phyloP scores from a whole-genome alignment of 1,140 invertebrate genomes.

The Drosophila guanche region DNA sequence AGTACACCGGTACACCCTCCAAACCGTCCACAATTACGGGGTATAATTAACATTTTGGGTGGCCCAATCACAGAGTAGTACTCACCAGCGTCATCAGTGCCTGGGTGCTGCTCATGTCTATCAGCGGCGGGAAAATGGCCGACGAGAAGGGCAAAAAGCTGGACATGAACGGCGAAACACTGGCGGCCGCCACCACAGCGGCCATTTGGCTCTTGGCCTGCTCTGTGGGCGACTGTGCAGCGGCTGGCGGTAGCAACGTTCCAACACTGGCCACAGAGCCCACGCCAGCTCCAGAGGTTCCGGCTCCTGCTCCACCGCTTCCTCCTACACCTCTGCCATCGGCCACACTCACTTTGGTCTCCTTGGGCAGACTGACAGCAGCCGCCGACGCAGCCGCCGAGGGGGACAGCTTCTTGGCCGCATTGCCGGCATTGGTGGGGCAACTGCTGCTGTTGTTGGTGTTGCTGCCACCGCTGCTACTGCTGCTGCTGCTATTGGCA shows the following conservation, averaged over 20 bases:
- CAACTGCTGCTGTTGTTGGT: slow-evolving; percentile 21
- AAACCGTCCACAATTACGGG: background rate
- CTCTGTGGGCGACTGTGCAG: slow-evolving; percentile 70
- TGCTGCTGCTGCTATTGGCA: slow-evolving; percentile 10
- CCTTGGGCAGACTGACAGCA: slow-evolving; percentile 53
- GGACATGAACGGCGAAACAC: slow-evolving; percentile 77
- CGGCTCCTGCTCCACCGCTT: slow-evolving; percentile 24
- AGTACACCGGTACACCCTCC: too few species aligned
- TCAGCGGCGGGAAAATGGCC: slow-evolving; percentile 75
- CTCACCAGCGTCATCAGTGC: slow-evolving; percentile 81
- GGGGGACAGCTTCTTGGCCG: slow-evolving; percentile 48
- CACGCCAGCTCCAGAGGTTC: slow-evolving; percentile 15
- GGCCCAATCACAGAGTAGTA: slow-evolving; percentile 16
- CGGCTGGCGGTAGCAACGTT: slow-evolving; percentile 47
- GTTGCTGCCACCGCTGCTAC: slow-evolving; percentile 32
- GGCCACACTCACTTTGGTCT: slow-evolving; percentile 36
- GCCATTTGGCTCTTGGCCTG: slow-evolving; percentile 79
- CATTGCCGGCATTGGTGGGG: slow-evolving; percentile 4
- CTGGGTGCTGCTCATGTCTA: slow-evolving; percentile 83
- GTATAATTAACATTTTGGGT: slow-evolving; percentile 18
- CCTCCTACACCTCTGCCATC: slow-evolving; percentile 8
- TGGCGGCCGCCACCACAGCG: slow-evolving; percentile 69
- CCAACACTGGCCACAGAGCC: slow-evolving; percentile 17
- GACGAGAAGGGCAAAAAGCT: slow-evolving; percentile 80
- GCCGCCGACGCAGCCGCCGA: slow-evolving; percentile 24